Evolutionary conservation across 2,888 invertebrate species (phyloP), one percentile per base, ranked within the genome.

Genomic region (Drosophila anomalata): DNA sequence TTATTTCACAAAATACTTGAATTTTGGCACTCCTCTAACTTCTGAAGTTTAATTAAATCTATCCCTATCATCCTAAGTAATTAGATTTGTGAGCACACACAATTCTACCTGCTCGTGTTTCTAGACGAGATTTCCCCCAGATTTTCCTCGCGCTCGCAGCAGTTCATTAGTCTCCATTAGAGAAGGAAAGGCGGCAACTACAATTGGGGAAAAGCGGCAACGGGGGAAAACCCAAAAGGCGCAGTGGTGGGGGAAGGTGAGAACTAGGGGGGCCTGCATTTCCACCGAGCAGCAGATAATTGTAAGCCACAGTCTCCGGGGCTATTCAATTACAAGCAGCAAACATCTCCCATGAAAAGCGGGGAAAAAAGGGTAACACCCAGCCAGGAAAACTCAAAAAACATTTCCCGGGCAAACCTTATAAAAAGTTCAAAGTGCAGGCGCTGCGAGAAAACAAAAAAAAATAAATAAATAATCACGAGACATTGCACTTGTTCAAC

Each of bases 121-220:
- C 6, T 5, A 6, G 26, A 24, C 20, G 3, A 20, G 17, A 42
- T 14, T 42, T 41, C 11, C 11, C 24, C 11, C 0, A n/a, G 29
- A 47, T n/a, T 17, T 17, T 61, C 46, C 50, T 17, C 57, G 2
- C 51, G 17, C 44, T 44, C 22, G 63, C 75, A 72, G 41, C 79
- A 66, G 77, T 79, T 82, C 86, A 82, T 82, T 82, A 87, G 79
- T 77, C 77, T 62, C 77, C 62, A 87, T 85, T 79, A 85, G 68
- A 71, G 50, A 9, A 33, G 50, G 68, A 57, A 48, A 55, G 68
- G 79, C 82, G 82, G 86, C 77, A 75, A 82, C 75, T 78, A 82
- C 87, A 82, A 78, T 20, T 82, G 56, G 26, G 39, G 33, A 54
- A 59, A 57, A 44, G 36, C 54, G 29, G 65, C 41, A 58, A 20